phyloP scores from a whole-genome alignment of 1,140 invertebrate species.

The Bombus polaris region DNA sequence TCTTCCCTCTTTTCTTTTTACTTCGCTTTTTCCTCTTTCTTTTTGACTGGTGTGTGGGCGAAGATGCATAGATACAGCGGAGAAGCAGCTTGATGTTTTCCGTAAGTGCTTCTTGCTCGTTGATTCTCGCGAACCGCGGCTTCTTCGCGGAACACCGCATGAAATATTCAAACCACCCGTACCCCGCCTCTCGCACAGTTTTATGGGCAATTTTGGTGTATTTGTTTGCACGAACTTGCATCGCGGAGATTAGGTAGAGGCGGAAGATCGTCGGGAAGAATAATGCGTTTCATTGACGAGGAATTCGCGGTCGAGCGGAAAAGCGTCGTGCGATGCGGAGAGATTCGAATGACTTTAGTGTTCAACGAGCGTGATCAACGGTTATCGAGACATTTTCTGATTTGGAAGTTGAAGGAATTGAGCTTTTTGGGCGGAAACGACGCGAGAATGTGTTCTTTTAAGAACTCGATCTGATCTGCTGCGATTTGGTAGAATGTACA shows the following conservation, averaged over 20 bases:
- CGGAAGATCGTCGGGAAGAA: neutral
- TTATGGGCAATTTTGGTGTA: conserved; percentile 41
- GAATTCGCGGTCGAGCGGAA: neutral
- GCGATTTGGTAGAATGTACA: too few species aligned
- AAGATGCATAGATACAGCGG: neutral
- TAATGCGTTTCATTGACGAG: conserved; percentile 1
- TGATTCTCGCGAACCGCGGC: conserved; percentile 54
- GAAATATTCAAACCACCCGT: conserved; percentile 72
- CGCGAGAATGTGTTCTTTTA: too few species aligned
- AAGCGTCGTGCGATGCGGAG: neutral
- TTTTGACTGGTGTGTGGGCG: neutral
- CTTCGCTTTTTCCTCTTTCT: neutral
- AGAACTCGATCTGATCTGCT: too few species aligned
- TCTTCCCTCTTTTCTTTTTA: neutral
- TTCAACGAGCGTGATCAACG: neutral
- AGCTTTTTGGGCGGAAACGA: too few species aligned
- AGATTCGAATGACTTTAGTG: neutral
- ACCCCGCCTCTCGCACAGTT: neutral
- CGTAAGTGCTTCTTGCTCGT: conserved; percentile 33
- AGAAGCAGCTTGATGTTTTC: neutral
- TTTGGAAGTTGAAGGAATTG: too few species aligned
- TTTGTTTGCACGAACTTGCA: conserved; percentile 29
- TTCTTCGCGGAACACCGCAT: conserved; percentile 69
- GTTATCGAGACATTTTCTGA: too few species aligned
- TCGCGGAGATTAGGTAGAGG: conserved; percentile 21